Evolutionary conservation across 2,888 invertebrate species (phyloP), one percentile per base, ranked within the genome.

Genomic region (Ornithoptera priamus): DNA sequence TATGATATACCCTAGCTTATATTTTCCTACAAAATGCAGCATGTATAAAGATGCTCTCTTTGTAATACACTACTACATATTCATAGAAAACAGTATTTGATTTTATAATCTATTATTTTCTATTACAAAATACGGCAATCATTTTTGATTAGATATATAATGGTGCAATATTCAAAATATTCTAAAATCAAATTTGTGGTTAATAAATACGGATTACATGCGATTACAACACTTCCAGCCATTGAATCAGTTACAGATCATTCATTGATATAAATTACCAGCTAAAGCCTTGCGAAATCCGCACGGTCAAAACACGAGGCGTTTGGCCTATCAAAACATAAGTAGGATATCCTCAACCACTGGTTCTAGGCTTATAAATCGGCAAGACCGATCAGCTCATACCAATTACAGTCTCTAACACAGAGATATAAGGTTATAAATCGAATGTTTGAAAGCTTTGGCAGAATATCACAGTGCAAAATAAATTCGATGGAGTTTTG

Each of bases 251-350:
- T 74, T 77, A 79, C 77, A 76, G 75, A 77, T 77, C 80, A 80
- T 84, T 83, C 84, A 85, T 83, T 82, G 80, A 84, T 80, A 83
- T 84, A 87, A 85, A 87, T 86, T 85, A 81, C 75, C 72, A 71
- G 60, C 76, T 81, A 83, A 85, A 76, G 73, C 78, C 77, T 70
- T 70, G 75, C 81, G 78, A 85, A 87, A 83, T 84, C 87, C 83
- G 73, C 72, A 74, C 80, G 81, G 87, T 88, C 89, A 87, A 84
- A 89, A 88, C 88, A 87, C 81, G 80, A 78, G 76, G 79, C 82
- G 75, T 81, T 80, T 80, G 81, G 81, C 83, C 84, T 83, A 87
- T 88, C 88, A 89, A 86, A 89, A 89, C 85, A 89, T 79, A 80
- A 84, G 81, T 78, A 78, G 82, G 80, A 85, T 87, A 84, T 83